Evolutionary conservation across 2,113 vertebrate species (phyloP).

Genomic region (Silurus glanis): DNA sequence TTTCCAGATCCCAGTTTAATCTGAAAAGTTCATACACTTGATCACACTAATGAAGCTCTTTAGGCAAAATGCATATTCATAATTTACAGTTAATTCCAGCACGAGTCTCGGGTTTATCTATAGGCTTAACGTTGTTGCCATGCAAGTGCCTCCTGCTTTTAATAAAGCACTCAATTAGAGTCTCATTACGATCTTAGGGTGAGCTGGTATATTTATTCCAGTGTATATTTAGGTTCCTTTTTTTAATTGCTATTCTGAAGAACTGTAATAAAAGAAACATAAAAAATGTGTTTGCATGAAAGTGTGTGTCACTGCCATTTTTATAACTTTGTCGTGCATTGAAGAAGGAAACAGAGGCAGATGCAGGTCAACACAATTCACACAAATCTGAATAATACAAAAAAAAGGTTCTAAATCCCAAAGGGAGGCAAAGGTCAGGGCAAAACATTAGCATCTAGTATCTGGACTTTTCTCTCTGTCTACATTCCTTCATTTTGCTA

Average conservation of each 20-base stretch:
- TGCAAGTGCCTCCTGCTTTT: neutral
- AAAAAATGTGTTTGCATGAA: no score
- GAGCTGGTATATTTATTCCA: neutral
- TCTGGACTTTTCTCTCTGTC: no score
- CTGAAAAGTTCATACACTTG: neutral
- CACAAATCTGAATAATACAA: no score
- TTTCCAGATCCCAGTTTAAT: neutral
- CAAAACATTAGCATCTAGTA: no score
- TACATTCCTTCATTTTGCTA: no score
- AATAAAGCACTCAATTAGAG: neutral
- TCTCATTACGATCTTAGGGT: slow-evolving; percentile 1
- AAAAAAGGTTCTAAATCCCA: no score
- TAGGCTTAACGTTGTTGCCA: neutral
- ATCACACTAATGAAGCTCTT: neutral
- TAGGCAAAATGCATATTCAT: neutral
- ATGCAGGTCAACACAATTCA: no score
- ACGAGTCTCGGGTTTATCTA: neutral
- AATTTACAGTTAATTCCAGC: neutral
- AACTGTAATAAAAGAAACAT: no score
- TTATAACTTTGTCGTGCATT: no score
- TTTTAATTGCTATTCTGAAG: neutral
- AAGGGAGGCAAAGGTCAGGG: no score
- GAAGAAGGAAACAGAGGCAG: no score
- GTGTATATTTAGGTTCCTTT: neutral
- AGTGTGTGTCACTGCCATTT: no score